Percentiles rank a stretch among this genome's conserved stretches.
These are phyloP conservation scores for Nemapogon koenigi DNA, from an alignment of 2,888 invertebrate species.

Conservation along the genomic window DNA sequence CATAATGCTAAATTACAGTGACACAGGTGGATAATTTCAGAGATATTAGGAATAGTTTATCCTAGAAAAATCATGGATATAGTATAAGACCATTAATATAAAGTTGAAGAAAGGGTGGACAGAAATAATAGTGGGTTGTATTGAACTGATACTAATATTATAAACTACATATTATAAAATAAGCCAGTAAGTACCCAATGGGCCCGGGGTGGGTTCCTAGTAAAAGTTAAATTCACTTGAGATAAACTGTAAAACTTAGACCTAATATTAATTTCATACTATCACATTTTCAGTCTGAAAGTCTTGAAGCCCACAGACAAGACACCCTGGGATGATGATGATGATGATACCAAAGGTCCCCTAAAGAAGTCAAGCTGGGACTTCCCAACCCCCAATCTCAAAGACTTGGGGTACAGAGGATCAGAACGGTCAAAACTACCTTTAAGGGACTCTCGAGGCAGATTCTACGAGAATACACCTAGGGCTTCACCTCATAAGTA, in stretches of 20 bases:
- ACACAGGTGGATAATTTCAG: too few relatives aligned
- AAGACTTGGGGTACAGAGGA: slow-evolving; percentile 29
- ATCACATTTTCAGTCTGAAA: slow-evolving; percentile 45
- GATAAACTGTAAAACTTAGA: not conserved
- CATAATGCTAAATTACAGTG: too few relatives aligned
- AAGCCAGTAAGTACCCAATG: too few relatives aligned
- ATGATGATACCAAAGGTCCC: slow-evolving; percentile 72
- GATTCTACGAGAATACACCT: slow-evolving; percentile 71
- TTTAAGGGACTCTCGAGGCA: slow-evolving; percentile 41
- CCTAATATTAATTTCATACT: slow-evolving; percentile 4
- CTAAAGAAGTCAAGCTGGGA: slow-evolving; percentile 87
- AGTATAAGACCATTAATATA: too few relatives aligned
- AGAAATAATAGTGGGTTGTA: too few relatives aligned
- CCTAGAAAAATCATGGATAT: too few relatives aligned
- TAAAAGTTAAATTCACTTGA: too few relatives aligned
- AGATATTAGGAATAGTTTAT: too few relatives aligned
- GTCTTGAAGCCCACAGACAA: slow-evolving; percentile 65
- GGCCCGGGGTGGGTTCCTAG: too few relatives aligned
- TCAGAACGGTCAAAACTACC: slow-evolving; percentile 43
- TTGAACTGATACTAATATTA: too few relatives aligned
- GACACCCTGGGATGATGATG: slow-evolving; percentile 76
- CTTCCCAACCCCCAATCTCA: slow-evolving; percentile 82
- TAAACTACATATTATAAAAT: too few relatives aligned
- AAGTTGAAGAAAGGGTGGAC: too few relatives aligned
- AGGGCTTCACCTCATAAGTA: slow-evolving; percentile 87